A percentile compares a stretch with the other conserved stretches of the same genome.
phyloP scores from a whole-genome alignment of 2,797 vertebrate genomes.

The Megalops cyprinoides region DNA sequence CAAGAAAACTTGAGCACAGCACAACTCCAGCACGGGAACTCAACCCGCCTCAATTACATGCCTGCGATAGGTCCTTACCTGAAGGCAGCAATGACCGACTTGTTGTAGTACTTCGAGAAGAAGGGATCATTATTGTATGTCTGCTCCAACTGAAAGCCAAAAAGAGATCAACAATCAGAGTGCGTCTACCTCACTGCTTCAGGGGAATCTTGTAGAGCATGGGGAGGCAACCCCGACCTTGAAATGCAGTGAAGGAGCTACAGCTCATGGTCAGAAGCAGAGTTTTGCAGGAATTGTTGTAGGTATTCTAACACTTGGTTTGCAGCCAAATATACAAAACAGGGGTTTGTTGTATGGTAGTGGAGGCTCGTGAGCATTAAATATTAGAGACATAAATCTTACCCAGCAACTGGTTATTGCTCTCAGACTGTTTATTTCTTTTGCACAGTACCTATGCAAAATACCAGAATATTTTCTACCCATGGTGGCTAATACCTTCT shows the following conservation, averaged over 20 bases:
- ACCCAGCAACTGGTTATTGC: no score
- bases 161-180: background rate
- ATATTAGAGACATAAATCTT: no score
- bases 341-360: no score
- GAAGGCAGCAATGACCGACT: conserved; percentile 73
- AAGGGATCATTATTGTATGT: conserved; percentile 61
- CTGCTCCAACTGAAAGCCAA: conserved; percentile 63
- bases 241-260: background rate
- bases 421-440: no score
- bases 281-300: background rate
- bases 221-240: background rate
- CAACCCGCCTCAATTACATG: no score
- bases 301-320: background rate
- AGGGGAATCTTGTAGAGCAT: background rate
- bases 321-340: no score
- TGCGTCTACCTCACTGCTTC: background rate
- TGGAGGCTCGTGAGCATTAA: no score
- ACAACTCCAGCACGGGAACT: no score
- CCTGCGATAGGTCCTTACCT: conserved; percentile 58
- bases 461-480: no score
- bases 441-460: no score
- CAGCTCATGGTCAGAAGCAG: background rate
- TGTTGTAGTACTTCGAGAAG: conserved; percentile 64
- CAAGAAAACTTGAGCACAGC: no score
- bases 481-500: no score